Percentiles rank a stretch among this genome's conserved stretches.
Conservation (phyloP, 2,888 invertebrate genomes). For the Heliconius ismenius region DNA sequence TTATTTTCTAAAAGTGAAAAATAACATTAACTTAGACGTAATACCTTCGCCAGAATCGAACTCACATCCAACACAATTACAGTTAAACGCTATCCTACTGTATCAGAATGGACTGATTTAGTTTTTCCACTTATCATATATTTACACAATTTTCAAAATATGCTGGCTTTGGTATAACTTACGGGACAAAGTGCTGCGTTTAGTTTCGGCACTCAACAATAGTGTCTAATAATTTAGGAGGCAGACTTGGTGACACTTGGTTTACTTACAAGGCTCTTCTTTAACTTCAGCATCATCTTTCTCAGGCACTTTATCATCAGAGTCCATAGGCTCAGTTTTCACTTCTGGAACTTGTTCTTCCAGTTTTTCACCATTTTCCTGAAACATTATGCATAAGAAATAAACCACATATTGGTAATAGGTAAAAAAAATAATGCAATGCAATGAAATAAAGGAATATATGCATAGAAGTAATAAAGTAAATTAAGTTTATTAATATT, state of each 20-base stretch:
- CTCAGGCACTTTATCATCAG: slow-evolving; percentile 43
- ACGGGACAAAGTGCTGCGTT: too few species aligned
- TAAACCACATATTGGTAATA: neutral
- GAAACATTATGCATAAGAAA: neutral
- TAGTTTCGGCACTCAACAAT: too few species aligned
- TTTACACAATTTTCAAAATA: too few species aligned
- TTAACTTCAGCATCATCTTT: slow-evolving; percentile 43
- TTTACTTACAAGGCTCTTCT: slow-evolving; percentile 41
- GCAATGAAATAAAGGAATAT: neutral
- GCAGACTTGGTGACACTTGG: neutral
- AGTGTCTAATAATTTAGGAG: too few species aligned
- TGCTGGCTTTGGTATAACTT: too few species aligned
- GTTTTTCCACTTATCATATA: too few species aligned
- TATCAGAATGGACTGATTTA: too few species aligned
- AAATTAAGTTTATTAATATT: neutral
- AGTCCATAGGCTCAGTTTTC: slow-evolving; percentile 54
- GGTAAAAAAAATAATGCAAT: neutral
- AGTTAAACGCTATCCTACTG: too few species aligned
- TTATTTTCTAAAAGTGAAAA: too few species aligned
- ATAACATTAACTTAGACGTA: too few species aligned
- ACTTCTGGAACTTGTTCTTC: slow-evolving; percentile 44
- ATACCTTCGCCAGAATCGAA: too few species aligned
- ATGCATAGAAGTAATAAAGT: neutral
- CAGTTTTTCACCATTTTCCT: slow-evolving; percentile 58
- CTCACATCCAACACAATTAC: too few species aligned